These are phyloP conservation scores for Caenorhabditis virilis DNA, from an alignment of 2,888 invertebrate species.

Conservation along the genomic window DNA sequence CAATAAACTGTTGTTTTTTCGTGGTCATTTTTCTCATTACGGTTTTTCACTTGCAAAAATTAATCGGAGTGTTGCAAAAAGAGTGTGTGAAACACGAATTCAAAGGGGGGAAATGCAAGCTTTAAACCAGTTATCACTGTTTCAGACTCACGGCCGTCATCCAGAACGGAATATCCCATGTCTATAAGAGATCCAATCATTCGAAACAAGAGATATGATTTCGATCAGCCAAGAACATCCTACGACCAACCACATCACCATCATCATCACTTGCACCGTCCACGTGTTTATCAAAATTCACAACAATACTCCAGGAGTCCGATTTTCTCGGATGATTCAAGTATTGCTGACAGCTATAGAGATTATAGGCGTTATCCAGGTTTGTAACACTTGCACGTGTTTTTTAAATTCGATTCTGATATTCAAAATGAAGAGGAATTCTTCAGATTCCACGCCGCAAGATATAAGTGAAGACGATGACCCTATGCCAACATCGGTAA, in stretches of 20 bases:
- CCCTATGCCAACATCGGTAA: slow-evolving; percentile 50
- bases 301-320: slow-evolving; percentile 46
- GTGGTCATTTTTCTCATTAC: too few relatives aligned
- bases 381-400: slow-evolving; percentile 1
- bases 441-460: slow-evolving; percentile 37
- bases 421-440: background rate
- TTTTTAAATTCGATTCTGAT: background rate
- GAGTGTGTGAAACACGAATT: too few relatives aligned
- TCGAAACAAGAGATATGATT: slow-evolving; percentile 31
- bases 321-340: slow-evolving; percentile 52
- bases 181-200: slow-evolving; percentile 48
- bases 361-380: slow-evolving; percentile 37
- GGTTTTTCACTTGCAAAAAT: too few relatives aligned
- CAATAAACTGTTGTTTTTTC: background rate
- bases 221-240: slow-evolving; percentile 29
- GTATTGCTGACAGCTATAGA: slow-evolving; percentile 47
- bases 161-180: slow-evolving; percentile 51
- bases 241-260: slow-evolving; percentile 31
- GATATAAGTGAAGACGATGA: slow-evolving; percentile 54
- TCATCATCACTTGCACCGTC: slow-evolving; percentile 13
- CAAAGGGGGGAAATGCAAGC: too few relatives aligned
- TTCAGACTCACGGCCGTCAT: slow-evolving; percentile 53
- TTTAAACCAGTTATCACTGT: background rate
- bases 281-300: slow-evolving; percentile 29
- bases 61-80: too few relatives aligned